Evolutionary conservation across 2,797 vertebrate species (phyloP).

Genomic region (Hydrolagus colliei): DNA sequence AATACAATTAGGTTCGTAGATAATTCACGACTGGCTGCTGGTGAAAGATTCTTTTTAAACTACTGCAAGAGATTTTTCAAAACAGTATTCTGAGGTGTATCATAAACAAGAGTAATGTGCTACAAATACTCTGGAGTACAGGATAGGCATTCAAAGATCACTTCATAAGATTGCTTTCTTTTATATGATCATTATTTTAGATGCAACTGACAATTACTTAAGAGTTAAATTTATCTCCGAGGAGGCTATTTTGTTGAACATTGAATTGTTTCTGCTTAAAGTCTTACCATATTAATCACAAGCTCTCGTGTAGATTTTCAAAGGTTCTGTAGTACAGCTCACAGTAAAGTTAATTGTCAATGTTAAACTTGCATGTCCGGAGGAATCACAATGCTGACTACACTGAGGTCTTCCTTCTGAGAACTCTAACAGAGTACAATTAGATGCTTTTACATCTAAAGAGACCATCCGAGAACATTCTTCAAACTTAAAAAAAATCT

Average conservation of each 20-base stretch:
- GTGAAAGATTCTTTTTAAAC: conserved; percentile 22
- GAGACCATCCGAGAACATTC: background rate
- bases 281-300: background rate
- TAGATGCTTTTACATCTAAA: background rate
- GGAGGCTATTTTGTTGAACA: background rate
- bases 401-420: background rate
- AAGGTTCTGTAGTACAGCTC: background rate
- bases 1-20: conserved; percentile 38
- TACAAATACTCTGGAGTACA: background rate
- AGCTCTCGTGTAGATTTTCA: background rate
- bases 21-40: conserved; percentile 35
- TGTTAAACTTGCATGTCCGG: background rate
- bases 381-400: background rate
- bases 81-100: background rate
- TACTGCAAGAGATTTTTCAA: background rate
- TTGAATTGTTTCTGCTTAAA: background rate
- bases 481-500: background rate
- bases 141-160: no score
- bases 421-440: background rate
- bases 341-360: background rate
- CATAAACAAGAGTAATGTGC: background rate
- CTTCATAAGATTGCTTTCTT: background rate
- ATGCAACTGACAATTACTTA: background rate
- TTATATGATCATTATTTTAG: conserved; percentile 10
- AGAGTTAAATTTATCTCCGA: background rate